A percentile compares a stretch with the other conserved stretches of the same genome.
Evolutionary conservation across 1,140 invertebrate species (phyloP).

Genomic region (Bradynema listronoti): DNA sequence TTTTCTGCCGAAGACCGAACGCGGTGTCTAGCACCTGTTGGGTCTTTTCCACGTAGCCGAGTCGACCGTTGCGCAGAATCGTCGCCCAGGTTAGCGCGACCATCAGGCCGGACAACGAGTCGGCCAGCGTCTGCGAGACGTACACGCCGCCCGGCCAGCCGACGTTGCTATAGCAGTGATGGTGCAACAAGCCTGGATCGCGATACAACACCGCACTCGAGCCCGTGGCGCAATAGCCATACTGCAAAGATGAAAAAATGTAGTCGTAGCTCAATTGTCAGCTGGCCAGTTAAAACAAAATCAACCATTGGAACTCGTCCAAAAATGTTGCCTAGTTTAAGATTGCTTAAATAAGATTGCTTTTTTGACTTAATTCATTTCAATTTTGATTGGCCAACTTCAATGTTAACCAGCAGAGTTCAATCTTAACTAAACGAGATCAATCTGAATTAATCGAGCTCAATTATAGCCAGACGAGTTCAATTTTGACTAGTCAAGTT

Average conservation of each 20-base stretch:
- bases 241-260: constrained; percentile 31
- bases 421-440: too few species aligned
- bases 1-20: constrained; percentile 10
- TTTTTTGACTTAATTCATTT: too few species aligned
- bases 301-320: too few species aligned
- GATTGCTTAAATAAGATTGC: too few species aligned
- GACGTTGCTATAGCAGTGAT: constrained; percentile 41
- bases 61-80: constrained; percentile 34
- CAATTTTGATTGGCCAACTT: too few species aligned
- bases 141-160: constrained; percentile 47
- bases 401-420: too few species aligned
- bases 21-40: constrained; percentile 36
- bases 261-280: too few species aligned
- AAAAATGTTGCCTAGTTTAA: too few species aligned
- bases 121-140: constrained; percentile 37
- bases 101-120: constrained; percentile 34
- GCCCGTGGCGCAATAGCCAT: constrained; percentile 43
- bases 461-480: too few species aligned
- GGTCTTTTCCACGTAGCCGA: constrained; percentile 42
- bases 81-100: constrained; percentile 52
- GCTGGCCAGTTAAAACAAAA: too few species aligned
- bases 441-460: too few species aligned
- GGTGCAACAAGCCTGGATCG: constrained; percentile 29
- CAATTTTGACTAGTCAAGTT: too few species aligned
- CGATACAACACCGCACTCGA: constrained; percentile 45